A percentile compares a stretch with the other conserved stretches of the same genome.
Conservation (phyloP, 2,888 invertebrate species). For the Agrotis segetum region DNA sequence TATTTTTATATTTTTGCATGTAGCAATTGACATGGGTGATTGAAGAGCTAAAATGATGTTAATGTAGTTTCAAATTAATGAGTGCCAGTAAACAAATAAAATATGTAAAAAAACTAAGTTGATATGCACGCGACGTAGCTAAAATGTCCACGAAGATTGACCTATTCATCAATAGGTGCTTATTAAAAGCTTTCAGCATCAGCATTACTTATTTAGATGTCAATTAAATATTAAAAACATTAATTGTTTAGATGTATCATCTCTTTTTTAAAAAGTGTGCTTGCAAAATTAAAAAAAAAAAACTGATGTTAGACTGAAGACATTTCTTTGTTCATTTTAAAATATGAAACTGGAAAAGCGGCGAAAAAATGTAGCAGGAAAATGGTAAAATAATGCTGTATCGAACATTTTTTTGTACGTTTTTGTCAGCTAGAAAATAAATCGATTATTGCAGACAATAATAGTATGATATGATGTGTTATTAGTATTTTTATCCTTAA, state of each 20-base stretch:
- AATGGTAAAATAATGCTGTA: neutral
- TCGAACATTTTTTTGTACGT: slow-evolving; percentile 24
- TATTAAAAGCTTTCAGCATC: slow-evolving; percentile 25
- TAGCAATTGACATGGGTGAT: neutral
- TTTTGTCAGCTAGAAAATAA: slow-evolving; percentile 59
- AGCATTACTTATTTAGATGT: slow-evolving; percentile 46
- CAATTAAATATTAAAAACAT: slow-evolving; percentile 51
- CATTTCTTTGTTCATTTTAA: slow-evolving; percentile 40
- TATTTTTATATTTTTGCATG: slow-evolving; percentile 6
- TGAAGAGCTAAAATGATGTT: slow-evolving; percentile 5
- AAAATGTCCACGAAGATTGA: slow-evolving; percentile 15
- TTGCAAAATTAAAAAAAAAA: slow-evolving; percentile 41
- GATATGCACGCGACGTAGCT: slow-evolving; percentile 21
- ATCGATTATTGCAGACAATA: slow-evolving; percentile 74
- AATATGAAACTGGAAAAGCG: slow-evolving; percentile 2
- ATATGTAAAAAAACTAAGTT: slow-evolving; percentile 20
- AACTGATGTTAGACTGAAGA: slow-evolving; percentile 51
- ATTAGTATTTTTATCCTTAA: slow-evolving; percentile 64
- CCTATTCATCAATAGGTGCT: slow-evolving; percentile 9
- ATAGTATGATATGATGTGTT: slow-evolving; percentile 68
- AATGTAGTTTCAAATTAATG: slow-evolving; percentile 16
- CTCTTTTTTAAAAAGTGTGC: slow-evolving; percentile 24
- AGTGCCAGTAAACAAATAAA: neutral
- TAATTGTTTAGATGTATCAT: slow-evolving; percentile 5
- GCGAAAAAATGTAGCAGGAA: slow-evolving; percentile 1